Evolutionary conservation across 2,888 invertebrate species (phyloP).

Genomic region (Ochlodes sylvanus): DNA sequence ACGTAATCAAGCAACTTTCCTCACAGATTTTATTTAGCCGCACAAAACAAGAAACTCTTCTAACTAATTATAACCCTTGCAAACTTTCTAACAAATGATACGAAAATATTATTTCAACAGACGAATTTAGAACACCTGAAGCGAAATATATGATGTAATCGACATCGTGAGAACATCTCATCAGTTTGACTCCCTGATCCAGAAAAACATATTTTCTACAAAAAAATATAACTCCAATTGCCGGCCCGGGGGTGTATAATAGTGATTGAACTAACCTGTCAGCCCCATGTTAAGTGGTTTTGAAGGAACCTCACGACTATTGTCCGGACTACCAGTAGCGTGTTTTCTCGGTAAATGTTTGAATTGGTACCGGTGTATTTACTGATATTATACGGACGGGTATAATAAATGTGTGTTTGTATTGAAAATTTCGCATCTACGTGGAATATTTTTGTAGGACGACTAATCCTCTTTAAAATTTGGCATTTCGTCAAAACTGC

Average conservation of each 20-base stretch:
- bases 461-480: conserved; percentile 54
- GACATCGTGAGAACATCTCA: conserved; percentile 73
- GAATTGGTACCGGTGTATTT: conserved; percentile 73
- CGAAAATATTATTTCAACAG: conserved; percentile 11
- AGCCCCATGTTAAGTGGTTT: conserved; percentile 84
- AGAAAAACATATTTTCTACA: conserved; percentile 68
- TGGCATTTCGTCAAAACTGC: conserved; percentile 34
- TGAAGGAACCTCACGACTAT: conserved; percentile 74
- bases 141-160: conserved; percentile 39
- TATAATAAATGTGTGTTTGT: conserved; percentile 66
- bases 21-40: conserved; percentile 41
- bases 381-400: conserved; percentile 63
- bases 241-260: conserved; percentile 76
- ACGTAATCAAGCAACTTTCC: conserved; percentile 32
- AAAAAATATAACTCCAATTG: conserved; percentile 76
- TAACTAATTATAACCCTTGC: conserved; percentile 17
- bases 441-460: conserved; percentile 63
- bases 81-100: conserved; percentile 8
- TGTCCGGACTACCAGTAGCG: conserved; percentile 79
- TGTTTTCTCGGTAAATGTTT: conserved; percentile 82
- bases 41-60: conserved; percentile 39
- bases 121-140: conserved; percentile 16
- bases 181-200: conserved; percentile 64
- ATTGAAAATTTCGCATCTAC: conserved; percentile 61
- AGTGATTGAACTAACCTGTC: conserved; percentile 85